Percentiles rank a stretch among this genome's conserved stretches.
Evolutionary conservation across 2,888 invertebrate species (phyloP).

Genomic region (Caenorhabditis panamensis): DNA sequence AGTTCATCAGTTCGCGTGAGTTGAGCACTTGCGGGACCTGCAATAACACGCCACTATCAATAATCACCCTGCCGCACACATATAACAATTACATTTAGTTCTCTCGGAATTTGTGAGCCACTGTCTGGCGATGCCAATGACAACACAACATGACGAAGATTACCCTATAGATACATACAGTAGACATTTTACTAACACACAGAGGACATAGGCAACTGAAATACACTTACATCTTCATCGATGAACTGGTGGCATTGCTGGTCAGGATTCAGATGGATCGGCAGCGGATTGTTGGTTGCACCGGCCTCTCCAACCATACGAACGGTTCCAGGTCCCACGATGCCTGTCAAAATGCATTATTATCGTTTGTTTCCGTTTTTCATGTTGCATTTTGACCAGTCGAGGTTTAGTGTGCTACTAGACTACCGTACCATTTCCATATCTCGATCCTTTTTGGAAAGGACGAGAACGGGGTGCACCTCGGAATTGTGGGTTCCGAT

Average conservation of each 20-base stretch:
- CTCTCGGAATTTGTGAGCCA: constrained; percentile 47
- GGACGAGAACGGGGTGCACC: background rate
- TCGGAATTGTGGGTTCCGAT: constrained; percentile 1
- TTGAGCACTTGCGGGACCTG: constrained; percentile 28
- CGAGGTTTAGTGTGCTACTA: background rate
- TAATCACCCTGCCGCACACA: background rate
- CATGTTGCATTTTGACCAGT: too few species aligned
- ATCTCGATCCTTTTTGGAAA: background rate
- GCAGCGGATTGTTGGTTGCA: constrained; percentile 89
- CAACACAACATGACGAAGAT: constrained; percentile 91
- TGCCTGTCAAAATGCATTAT: constrained; percentile 11
- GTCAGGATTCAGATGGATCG: constrained; percentile 92
- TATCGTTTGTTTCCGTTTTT: background rate
- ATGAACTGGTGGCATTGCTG: constrained; percentile 93
- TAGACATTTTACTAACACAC: background rate
- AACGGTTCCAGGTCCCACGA: constrained; percentile 89
- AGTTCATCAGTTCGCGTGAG: constrained; percentile 4
- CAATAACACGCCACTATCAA: constrained; percentile 1
- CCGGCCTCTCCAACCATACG: constrained; percentile 90
- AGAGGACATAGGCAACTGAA: background rate
- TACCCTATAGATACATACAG: constrained; percentile 83
- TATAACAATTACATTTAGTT: constrained; percentile 51
- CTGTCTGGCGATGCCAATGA: constrained; percentile 83
- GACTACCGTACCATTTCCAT: background rate
- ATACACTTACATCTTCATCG: constrained; percentile 86